These are phyloP conservation scores for Spodoptera littoralis DNA, from an alignment of 2,888 invertebrate species.

Conservation along the genomic window DNA sequence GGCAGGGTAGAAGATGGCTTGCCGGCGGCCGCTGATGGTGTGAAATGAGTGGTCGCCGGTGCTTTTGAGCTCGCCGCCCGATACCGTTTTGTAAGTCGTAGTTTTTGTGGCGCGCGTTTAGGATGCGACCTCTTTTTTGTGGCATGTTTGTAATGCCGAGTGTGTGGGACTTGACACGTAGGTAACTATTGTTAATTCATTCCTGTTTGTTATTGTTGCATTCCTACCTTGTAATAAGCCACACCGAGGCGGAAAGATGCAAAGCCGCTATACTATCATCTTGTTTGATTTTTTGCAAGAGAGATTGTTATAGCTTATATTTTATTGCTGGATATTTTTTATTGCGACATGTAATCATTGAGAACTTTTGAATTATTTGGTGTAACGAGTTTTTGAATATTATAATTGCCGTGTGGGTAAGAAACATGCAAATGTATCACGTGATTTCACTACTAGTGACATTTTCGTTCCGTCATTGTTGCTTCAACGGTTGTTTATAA, in stretches of 20 bases:
- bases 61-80: slow-evolving; percentile 81
- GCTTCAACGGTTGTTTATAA: slow-evolving; percentile 55
- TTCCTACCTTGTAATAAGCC: slow-evolving; percentile 65
- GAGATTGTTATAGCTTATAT: slow-evolving; percentile 7
- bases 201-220: slow-evolving; percentile 82
- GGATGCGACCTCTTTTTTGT: slow-evolving; percentile 86
- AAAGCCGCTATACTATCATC: slow-evolving; percentile 28
- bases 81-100: slow-evolving; percentile 82
- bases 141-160: slow-evolving; percentile 85
- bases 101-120: slow-evolving; percentile 84
- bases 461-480: slow-evolving; percentile 50
- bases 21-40: slow-evolving; percentile 77
- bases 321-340: slow-evolving; percentile 2
- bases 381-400: neutral
- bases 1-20: slow-evolving; percentile 68
- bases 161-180: slow-evolving; percentile 88
- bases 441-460: slow-evolving; percentile 44
- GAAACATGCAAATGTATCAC: slow-evolving; percentile 16
- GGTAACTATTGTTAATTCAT: slow-evolving; percentile 84
- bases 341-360: neutral
- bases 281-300: slow-evolving; percentile 59
- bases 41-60: slow-evolving; percentile 82
- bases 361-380: slow-evolving; percentile 9
- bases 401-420: neutral
- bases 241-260: slow-evolving; percentile 60